Conservation (phyloP, 2,888 invertebrate genomes). For the Rugalucina vietnamica region DNA sequence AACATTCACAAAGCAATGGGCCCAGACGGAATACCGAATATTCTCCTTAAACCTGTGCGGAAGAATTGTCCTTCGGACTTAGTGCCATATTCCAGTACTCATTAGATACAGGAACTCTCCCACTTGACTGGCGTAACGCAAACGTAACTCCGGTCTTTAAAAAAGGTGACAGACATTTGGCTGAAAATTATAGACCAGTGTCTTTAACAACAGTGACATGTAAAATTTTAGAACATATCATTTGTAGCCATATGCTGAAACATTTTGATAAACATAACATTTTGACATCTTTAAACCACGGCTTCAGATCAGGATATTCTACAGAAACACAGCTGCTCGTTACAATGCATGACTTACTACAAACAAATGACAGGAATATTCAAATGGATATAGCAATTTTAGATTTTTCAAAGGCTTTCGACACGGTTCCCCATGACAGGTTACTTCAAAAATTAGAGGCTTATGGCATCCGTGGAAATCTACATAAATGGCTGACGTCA, state of each 20-base stretch:
- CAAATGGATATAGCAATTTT: conserved; percentile 32
- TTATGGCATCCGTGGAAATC: conserved; percentile 25
- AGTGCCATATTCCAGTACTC: too few species aligned
- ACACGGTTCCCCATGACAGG: conserved; percentile 27
- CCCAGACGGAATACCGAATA: conserved; percentile 3
- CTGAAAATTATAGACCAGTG: conserved; percentile 14
- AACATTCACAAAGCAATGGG: not conserved
- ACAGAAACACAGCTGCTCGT: conserved; percentile 29
- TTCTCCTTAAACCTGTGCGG: not conserved
- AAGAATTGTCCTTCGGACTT: not conserved
- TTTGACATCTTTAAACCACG: conserved; percentile 31
- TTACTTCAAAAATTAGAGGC: conserved; percentile 20
- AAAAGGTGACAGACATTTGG: conserved; percentile 1
- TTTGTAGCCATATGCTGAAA: conserved; percentile 28
- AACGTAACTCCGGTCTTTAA: not conserved
- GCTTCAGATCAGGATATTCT: conserved; percentile 23
- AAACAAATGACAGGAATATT: conserved; percentile 15
- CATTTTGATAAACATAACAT: conserved; percentile 29
- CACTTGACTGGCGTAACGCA: not conserved
- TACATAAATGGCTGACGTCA: conserved; percentile 18
- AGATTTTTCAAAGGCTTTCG: conserved; percentile 32
- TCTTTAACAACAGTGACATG: conserved; percentile 23
- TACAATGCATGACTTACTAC: conserved; percentile 22
- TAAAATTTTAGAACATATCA: conserved; percentile 32
- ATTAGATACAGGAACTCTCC: conserved; percentile 10